Conservation (phyloP, 2,113 vertebrate species). For the Apus apus region DNA sequence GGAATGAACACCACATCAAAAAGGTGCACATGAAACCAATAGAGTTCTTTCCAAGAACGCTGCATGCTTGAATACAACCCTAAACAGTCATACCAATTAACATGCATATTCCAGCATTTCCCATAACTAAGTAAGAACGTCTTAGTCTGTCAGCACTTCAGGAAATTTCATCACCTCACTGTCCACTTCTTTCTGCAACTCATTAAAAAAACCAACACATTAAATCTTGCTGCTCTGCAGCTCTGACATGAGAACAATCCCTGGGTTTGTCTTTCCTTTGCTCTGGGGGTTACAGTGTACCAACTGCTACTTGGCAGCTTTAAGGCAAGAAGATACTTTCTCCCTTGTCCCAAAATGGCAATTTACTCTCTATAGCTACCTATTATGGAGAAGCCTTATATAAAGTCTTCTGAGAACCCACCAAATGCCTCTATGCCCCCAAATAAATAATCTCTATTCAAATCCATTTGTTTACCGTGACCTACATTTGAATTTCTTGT, state of each 20-base stretch:
- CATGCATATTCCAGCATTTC: conserved; percentile 65
- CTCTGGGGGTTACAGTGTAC: conserved; percentile 30
- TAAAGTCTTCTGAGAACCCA: background rate
- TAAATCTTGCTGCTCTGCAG: conserved; percentile 48
- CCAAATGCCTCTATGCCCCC: background rate
- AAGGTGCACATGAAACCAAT: conserved; percentile 56
- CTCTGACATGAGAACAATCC: conserved; percentile 61
- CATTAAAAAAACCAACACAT: conserved; percentile 63
- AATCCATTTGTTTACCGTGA: background rate
- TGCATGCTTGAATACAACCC: conserved; percentile 47
- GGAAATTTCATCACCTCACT: conserved; percentile 67
- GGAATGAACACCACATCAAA: conserved; percentile 67
- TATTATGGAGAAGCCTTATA: background rate
- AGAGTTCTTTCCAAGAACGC: conserved; percentile 55
- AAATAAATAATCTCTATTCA: background rate
- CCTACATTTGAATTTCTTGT: background rate
- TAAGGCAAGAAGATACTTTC: conserved; percentile 15
- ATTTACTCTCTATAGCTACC: background rate
- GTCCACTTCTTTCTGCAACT: conserved; percentile 69
- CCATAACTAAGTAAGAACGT: conserved; percentile 60
- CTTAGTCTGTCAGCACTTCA: conserved; percentile 62
- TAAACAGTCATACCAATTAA: conserved; percentile 66
- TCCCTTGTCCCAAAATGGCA: background rate
- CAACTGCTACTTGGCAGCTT: background rate
- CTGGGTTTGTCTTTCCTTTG: conserved; percentile 5